Percentiles rank a stretch among this genome's conserved stretches.
These are phyloP conservation scores for Athalia cordata DNA, from an alignment of 2,888 invertebrate genomes.

Conservation along the genomic window DNA sequence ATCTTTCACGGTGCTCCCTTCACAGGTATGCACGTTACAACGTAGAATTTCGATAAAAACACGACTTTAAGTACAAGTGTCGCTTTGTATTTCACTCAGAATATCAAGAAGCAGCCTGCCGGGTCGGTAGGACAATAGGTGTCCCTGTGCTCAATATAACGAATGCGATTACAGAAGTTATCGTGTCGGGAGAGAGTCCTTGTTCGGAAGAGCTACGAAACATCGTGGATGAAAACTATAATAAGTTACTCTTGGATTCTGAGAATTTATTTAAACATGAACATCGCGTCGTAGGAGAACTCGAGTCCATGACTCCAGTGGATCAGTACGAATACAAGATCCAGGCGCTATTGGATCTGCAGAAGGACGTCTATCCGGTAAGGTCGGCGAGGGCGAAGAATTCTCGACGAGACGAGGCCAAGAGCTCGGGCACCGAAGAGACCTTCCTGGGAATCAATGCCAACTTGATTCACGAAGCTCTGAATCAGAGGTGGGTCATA, in stretches of 20 bases:
- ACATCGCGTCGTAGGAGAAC: constrained; percentile 48
- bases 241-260: constrained; percentile 20
- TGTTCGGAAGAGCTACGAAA: constrained; percentile 56
- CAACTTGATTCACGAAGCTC: constrained; percentile 54
- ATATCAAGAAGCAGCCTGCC: constrained; percentile 75
- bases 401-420: background rate
- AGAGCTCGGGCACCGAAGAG: constrained; percentile 31
- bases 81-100: constrained; percentile 54
- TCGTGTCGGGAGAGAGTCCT: constrained; percentile 53
- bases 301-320: constrained; percentile 56
- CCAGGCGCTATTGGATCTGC: constrained; percentile 52
- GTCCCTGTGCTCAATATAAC: constrained; percentile 60
- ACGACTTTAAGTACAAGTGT: background rate
- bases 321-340: constrained; percentile 62
- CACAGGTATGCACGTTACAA: constrained; percentile 64
- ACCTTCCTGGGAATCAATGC: constrained; percentile 54
- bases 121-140: constrained; percentile 66
- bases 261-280: background rate
- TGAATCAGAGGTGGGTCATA: constrained; percentile 59
- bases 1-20: constrained; percentile 74
- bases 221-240: constrained; percentile 59
- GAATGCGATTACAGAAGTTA: constrained; percentile 57
- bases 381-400: background rate
- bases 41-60: background rate
- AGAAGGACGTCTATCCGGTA: constrained; percentile 45